A percentile compares a stretch with the other conserved stretches of the same genome.
Conservation (phyloP, 30 jellyfish, hydroid and myxozoan species). For the Chironex yamaguchii region DNA sequence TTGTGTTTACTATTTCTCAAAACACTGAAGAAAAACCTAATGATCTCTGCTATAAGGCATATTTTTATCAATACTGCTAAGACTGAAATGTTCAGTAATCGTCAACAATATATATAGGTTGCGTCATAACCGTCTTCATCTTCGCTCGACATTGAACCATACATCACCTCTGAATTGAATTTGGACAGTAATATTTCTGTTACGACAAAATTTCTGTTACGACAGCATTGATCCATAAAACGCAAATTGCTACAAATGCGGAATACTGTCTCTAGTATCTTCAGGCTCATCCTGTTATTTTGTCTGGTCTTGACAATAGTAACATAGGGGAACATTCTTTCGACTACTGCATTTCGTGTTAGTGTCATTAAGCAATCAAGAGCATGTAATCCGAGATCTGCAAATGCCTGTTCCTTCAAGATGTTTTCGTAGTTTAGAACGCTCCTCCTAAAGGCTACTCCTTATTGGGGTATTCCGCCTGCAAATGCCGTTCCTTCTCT, state of each 20-base stretch:
- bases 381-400: background rate
- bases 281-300: background rate
- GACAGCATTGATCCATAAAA: background rate
- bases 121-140: background rate
- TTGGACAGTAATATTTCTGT: background rate
- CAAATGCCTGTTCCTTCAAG: background rate
- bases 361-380: background rate
- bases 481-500: background rate
- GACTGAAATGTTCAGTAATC: background rate
- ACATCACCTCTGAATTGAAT: background rate
- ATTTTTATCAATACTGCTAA: too few relatives aligned
- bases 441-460: background rate
- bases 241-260: background rate
- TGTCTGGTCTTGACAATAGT: background rate
- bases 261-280: background rate
- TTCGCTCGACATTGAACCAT: background rate
- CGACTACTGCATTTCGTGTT: background rate
- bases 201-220: background rate
- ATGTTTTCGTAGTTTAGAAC: background rate
- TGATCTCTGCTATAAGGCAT: too few relatives aligned
- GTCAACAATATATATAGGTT: too few relatives aligned
- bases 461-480: background rate
- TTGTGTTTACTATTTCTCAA: too few relatives aligned
- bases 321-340: background rate
- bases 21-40: too few relatives aligned